Evolutionary conservation across 2,888 invertebrate species (phyloP).

Genomic region (Caenorhabditis becei): DNA sequence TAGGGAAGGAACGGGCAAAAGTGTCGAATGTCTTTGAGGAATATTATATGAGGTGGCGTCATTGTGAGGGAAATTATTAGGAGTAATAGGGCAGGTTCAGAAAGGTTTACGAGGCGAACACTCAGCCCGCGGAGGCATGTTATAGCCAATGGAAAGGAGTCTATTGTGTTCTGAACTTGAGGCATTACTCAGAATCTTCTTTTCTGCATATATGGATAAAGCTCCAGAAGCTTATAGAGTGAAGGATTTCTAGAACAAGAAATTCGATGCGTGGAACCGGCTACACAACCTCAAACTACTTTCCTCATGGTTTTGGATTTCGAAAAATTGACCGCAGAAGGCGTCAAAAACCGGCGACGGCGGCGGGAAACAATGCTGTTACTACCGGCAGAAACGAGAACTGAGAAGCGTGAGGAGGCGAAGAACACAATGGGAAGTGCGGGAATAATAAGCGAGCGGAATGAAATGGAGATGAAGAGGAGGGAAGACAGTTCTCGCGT

Average conservation of each 20-base stretch:
- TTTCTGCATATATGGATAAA: too few species aligned
- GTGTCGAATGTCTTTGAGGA: conserved; percentile 30
- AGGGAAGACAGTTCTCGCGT: conserved; percentile 16
- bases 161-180: too few species aligned
- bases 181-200: too few species aligned
- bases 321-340: conserved; percentile 4
- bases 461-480: neutral
- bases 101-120: conserved; percentile 32
- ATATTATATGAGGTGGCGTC: conserved; percentile 37
- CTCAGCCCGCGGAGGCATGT: neutral
- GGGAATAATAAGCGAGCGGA: conserved; percentile 41
- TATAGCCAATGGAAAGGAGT: conserved; percentile 1
- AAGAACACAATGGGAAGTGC: conserved; percentile 13
- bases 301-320: neutral
- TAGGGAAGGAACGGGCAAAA: conserved; percentile 25
- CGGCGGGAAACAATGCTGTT: conserved; percentile 6
- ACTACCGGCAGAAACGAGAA: conserved; percentile 3
- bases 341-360: conserved; percentile 37
- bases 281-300: too few species aligned
- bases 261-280: too few species aligned
- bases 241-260: too few species aligned
- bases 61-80: conserved; percentile 28
- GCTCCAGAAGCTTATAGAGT: too few species aligned
- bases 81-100: conserved; percentile 46
- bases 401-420: conserved; percentile 7